Evolutionary conservation across 2,113 vertebrate genomes (phyloP), one percentile per base, ranked within the genome.

Genomic region (Anarhynchus alexandrinus): DNA sequence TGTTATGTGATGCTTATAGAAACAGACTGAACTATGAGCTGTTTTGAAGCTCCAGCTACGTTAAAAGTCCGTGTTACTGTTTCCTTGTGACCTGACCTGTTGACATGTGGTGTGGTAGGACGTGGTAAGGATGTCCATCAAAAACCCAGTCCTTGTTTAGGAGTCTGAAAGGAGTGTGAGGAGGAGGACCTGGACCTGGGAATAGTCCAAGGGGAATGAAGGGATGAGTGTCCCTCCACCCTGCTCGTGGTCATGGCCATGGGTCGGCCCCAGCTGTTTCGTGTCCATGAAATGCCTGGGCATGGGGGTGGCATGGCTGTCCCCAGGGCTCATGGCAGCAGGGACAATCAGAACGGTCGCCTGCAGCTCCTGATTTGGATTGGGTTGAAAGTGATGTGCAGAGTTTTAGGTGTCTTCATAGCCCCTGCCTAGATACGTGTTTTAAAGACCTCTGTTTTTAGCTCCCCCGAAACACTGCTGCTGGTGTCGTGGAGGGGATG

Each of bases 1-100:
- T 23, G 17, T 32, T 20, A 3, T 0, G 0, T 66, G 45, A 15
- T 66, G 26, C 71, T 54, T 49, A 6, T 12, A 80, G 54, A 69
- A 47, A 15, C 34, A 55, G 25, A 15, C 42, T 74, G 69, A 77
- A 18, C n/a, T 2, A 1, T 51, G 59, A 74, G 32, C 4, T 54
- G 55, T 22, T 83, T 32, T 23, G 64, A 43, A 93, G 73, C 42
- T 86, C 47, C 30, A 8, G 18, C 26, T 47, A 0, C 67, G 43
- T 59, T 42, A 18, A 55, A 85, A 78, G n/a, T 32, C n/a, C 10
- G 0, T 62, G 26, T 30, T 52, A 3, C 1, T 49, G 18, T 34
- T 74, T 36, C 67, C 23, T 34, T 62, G 47, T 45, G 82, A 22
- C 15, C 45, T 64, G 55, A 14, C 18, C 73, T 54, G 26, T 36